Conservation (phyloP, 23 tunicate species). For the Styela clava region DNA sequence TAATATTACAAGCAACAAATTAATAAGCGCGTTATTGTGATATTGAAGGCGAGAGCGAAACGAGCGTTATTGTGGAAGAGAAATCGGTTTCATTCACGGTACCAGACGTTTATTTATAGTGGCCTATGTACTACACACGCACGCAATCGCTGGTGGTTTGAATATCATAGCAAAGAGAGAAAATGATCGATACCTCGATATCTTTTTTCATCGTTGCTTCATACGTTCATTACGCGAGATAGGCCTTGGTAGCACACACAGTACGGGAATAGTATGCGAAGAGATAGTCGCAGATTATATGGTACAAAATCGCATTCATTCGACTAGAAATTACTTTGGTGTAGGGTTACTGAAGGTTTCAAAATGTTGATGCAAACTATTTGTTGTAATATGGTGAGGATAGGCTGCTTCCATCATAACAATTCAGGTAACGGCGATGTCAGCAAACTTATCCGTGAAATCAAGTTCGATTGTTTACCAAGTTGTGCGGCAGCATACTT, state of each 20-base stretch:
- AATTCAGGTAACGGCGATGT: too few relatives aligned
- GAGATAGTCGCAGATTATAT: too few relatives aligned
- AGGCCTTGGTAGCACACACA: not conserved
- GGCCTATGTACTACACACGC: not conserved
- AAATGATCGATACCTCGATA: not conserved
- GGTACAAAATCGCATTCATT: too few relatives aligned
- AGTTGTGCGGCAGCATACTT: too few relatives aligned
- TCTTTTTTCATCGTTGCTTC: not conserved
- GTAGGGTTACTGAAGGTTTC: too few relatives aligned
- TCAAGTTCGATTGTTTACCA: too few relatives aligned
- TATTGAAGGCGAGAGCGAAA: not conserved
- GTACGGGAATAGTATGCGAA: not conserved
- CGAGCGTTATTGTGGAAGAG: conserved; percentile 6
- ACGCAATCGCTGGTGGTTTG: not conserved
- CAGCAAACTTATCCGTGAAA: too few relatives aligned
- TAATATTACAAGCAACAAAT: not conserved
- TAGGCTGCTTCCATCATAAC: too few relatives aligned
- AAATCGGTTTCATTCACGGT: conserved; percentile 30
- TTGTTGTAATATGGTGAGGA: too few relatives aligned
- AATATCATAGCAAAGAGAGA: not conserved
- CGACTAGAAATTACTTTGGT: too few relatives aligned
- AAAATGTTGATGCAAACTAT: too few relatives aligned
- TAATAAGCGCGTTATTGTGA: not conserved
- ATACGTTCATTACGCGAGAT: not conserved
- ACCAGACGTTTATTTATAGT: conserved; percentile 30